Conservation (phyloP, 2,797 vertebrate genomes). For the Rhynchonycteris naso region DNA sequence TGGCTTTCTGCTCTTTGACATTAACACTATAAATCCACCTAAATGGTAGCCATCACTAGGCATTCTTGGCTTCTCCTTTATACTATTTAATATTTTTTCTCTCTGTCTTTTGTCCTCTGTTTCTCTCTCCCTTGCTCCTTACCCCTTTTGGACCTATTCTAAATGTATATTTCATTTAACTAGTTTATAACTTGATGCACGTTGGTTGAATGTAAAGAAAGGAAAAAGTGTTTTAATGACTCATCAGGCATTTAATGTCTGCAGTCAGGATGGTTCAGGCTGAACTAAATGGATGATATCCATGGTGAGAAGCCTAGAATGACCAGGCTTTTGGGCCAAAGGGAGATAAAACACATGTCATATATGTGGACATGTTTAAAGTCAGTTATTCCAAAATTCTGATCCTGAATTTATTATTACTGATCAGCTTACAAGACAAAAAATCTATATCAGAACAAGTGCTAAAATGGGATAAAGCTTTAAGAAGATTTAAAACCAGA, state of each 20-base stretch:
- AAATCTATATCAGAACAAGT: neutral
- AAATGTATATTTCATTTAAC: slow-evolving; percentile 28
- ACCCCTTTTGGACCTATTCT: neutral
- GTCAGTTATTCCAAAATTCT: slow-evolving; percentile 49
- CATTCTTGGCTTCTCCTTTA: neutral
- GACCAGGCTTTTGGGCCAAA: slow-evolving; percentile 50
- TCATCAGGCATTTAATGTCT: neutral
- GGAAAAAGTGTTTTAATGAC: slow-evolving; percentile 21
- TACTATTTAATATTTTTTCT: neutral
- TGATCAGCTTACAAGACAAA: slow-evolving; percentile 29
- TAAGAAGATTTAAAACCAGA: slow-evolving; percentile 26
- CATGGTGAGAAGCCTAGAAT: slow-evolving; percentile 27
- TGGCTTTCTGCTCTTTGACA: slow-evolving; percentile 28
- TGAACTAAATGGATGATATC: slow-evolving; percentile 32
- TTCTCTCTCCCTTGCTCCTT: neutral
- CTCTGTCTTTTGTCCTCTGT: neutral
- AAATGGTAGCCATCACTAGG: neutral
- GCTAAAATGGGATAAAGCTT: neutral
- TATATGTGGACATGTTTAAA: slow-evolving; percentile 42
- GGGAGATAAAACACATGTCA: neutral
- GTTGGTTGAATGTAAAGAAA: neutral
- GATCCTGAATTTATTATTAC: slow-evolving; percentile 26
- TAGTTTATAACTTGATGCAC: neutral
- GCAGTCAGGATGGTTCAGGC: neutral
- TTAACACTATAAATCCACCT: neutral